Percentiles rank a stretch among this genome's conserved stretches.
These are phyloP conservation scores for Homarus gammarus DNA, from an alignment of 2,888 invertebrate species.

Conservation along the genomic window DNA sequence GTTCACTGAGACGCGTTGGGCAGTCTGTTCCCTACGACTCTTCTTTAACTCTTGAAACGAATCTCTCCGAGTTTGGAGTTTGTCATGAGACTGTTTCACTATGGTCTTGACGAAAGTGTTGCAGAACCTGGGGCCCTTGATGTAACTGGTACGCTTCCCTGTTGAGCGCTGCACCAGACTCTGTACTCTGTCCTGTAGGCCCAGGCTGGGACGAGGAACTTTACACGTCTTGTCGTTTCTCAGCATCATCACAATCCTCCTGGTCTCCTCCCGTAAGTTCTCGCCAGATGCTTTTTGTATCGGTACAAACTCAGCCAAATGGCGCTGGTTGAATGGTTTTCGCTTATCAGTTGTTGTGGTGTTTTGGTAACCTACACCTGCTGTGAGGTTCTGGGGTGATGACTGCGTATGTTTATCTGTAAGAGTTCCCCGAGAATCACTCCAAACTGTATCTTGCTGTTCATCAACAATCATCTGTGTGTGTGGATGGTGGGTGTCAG, in stretches of 20 bases:
- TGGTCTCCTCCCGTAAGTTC: constrained; percentile 48
- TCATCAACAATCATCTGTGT: too few species aligned
- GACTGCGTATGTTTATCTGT: not conserved
- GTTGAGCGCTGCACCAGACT: constrained; percentile 42
- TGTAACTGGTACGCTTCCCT: constrained; percentile 19
- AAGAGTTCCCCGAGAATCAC: too few species aligned
- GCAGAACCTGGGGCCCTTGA: constrained; percentile 56
- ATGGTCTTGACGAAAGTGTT: constrained; percentile 55
- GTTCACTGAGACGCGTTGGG: not conserved
- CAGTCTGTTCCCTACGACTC: not conserved
- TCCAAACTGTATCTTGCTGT: too few species aligned
- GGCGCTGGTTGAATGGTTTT: not conserved
- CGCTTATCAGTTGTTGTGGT: not conserved
- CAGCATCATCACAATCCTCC: constrained; percentile 56
- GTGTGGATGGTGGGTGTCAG: too few species aligned
- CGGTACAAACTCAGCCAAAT: constrained; percentile 17
- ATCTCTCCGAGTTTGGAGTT: not conserved
- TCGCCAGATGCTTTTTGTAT: not conserved
- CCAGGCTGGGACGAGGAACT: constrained; percentile 43
- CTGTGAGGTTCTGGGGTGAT: not conserved
- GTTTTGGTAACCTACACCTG: not conserved
- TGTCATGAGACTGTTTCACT: constrained; percentile 34
- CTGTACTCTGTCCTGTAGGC: constrained; percentile 51
- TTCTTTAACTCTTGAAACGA: constrained; percentile 25
- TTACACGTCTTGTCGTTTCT: constrained; percentile 49